Evolutionary conservation across 2,888 invertebrate species (phyloP).

Genomic region (Germaria angustata): DNA sequence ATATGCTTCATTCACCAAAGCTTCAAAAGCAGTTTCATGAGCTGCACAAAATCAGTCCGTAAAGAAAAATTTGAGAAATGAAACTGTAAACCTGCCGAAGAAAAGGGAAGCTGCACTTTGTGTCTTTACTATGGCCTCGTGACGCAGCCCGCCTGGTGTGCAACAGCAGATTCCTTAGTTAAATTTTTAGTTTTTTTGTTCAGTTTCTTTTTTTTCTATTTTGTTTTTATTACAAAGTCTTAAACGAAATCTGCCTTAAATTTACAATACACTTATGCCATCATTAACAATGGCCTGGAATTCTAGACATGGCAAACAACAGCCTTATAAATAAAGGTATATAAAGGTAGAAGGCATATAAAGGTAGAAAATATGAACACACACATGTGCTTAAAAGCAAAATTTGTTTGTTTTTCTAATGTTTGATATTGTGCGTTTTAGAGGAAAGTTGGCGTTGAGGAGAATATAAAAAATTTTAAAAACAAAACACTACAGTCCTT

Average conservation of each 20-base stretch:
- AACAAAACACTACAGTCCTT: slow-evolving; percentile 31
- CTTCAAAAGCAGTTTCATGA: slow-evolving; percentile 8
- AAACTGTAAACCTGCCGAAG: not conserved
- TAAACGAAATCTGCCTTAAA: slow-evolving; percentile 8
- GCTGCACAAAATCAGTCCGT: not conserved
- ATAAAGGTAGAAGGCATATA: not conserved
- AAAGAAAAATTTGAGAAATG: not conserved
- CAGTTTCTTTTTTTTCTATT: not conserved
- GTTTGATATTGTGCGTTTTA: slow-evolving; percentile 43
- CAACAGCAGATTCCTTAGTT: not conserved
- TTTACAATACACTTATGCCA: slow-evolving; percentile 24
- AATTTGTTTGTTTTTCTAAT: slow-evolving; percentile 9
- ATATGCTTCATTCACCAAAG: slow-evolving; percentile 14
- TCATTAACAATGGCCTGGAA: slow-evolving; percentile 31
- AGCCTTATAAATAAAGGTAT: slow-evolving; percentile 1
- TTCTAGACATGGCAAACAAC: slow-evolving; percentile 26
- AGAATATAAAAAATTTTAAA: not conserved
- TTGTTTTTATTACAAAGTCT: slow-evolving; percentile 8
- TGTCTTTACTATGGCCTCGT: not conserved
- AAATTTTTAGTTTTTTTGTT: no score
- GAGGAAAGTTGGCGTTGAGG: not conserved
- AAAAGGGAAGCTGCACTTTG: not conserved
- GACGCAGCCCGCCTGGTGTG: not conserved
- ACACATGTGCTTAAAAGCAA: not conserved
- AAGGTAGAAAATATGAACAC: not conserved